These are phyloP conservation scores for Acanthis flammea DNA, from an alignment of 2,797 vertebrate genomes.

Conservation along the genomic window DNA sequence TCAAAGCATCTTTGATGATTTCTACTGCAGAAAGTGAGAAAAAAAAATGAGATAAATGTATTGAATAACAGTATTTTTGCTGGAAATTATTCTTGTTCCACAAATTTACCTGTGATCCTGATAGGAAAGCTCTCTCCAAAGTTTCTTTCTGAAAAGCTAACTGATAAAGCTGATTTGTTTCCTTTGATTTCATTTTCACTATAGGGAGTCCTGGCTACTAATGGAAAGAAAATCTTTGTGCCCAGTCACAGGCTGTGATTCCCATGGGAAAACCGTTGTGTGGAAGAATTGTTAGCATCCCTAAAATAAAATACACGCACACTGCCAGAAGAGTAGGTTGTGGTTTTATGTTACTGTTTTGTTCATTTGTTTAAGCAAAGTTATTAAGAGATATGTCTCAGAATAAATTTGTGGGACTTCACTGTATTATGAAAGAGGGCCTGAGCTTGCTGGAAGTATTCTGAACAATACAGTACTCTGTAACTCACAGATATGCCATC, in stretches of 20 bases:
- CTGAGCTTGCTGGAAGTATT: not conserved
- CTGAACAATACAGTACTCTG: not conserved
- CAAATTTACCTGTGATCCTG: not conserved
- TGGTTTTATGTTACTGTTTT: not conserved
- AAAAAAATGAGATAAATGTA: not conserved
- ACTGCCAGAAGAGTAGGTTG: not conserved
- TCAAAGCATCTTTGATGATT: not conserved
- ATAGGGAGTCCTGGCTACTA: not conserved
- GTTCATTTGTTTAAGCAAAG: not conserved
- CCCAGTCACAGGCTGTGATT: not conserved
- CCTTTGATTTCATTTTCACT: not conserved
- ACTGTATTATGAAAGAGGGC: not conserved
- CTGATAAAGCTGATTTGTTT: not conserved
- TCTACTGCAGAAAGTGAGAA: not conserved
- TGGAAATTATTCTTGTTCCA: not conserved
- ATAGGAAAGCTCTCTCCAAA: not conserved
- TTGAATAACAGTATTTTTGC: not conserved
- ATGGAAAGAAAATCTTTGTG: not conserved
- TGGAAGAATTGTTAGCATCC: not conserved
- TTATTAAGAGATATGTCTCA: not conserved
- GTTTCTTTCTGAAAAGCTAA: not conserved
- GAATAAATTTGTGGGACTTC: not conserved
- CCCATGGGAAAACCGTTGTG: not conserved
- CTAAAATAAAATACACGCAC: not conserved
- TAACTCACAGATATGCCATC: not conserved